Percentiles rank a stretch among this genome's conserved stretches.
These are phyloP conservation scores for Isotomurus palustris DNA, from an alignment of 2,888 invertebrate species.

Conservation along the genomic window DNA sequence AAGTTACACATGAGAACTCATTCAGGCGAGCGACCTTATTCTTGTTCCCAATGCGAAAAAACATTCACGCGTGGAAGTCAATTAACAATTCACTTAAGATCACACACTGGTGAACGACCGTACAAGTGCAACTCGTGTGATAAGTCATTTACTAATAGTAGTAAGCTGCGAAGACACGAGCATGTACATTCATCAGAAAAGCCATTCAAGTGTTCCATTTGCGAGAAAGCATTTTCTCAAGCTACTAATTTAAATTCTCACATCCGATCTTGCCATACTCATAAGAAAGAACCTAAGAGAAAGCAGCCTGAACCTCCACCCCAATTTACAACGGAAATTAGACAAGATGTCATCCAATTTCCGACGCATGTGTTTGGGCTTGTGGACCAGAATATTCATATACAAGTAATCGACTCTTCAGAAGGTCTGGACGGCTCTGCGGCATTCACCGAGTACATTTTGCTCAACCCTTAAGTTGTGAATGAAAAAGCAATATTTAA, in stretches of 20 bases:
- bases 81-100: slow-evolving; percentile 27
- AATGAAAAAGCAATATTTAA: too few relatives aligned
- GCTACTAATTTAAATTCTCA: slow-evolving; percentile 28
- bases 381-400: too few relatives aligned
- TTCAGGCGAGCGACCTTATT: slow-evolving; percentile 34
- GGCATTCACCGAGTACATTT: too few relatives aligned
- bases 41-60: slow-evolving; percentile 26
- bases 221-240: slow-evolving; percentile 25
- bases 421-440: too few relatives aligned
- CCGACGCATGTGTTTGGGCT: too few relatives aligned
- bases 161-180: slow-evolving; percentile 17
- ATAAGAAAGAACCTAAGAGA: neutral
- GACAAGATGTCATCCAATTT: too few relatives aligned
- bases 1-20: slow-evolving; percentile 31
- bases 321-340: too few relatives aligned
- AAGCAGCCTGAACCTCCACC: too few relatives aligned
- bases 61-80: slow-evolving; percentile 32
- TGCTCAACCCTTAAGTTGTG: too few relatives aligned
- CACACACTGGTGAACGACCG: slow-evolving; percentile 25
- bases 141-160: slow-evolving; percentile 14
- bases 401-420: too few relatives aligned
- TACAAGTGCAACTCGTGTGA: slow-evolving; percentile 10
- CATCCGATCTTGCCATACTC: slow-evolving; percentile 11
- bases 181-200: slow-evolving; percentile 1
- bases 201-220: slow-evolving; percentile 21